Evolutionary conservation across 2,888 invertebrate genomes (phyloP).

Genomic region (Belgica antarctica): DNA sequence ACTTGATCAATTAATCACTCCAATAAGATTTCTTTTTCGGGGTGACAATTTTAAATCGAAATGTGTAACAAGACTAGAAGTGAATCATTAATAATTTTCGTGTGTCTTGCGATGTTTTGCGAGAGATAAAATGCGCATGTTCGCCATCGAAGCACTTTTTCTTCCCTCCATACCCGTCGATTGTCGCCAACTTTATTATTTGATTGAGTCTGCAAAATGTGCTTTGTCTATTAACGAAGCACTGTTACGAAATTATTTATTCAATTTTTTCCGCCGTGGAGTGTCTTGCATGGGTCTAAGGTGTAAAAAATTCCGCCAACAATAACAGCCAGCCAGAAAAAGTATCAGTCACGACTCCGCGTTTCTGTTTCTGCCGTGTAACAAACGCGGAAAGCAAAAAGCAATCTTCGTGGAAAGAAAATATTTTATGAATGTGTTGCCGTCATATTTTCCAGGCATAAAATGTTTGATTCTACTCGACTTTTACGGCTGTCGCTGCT

Average conservation of each 20-base stretch:
- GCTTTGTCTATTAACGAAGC: not conserved
- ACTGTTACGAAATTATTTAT: not conserved
- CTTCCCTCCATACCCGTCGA: conserved; percentile 14
- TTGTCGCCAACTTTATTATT: not conserved
- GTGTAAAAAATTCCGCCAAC: conserved; percentile 16
- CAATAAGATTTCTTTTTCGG: conserved; percentile 13
- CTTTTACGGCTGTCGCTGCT: not conserved
- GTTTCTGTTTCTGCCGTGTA: conserved; percentile 4
- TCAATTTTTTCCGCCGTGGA: conserved; percentile 1
- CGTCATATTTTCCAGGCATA: not conserved
- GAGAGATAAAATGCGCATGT: conserved; percentile 39
- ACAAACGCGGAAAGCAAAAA: conserved; percentile 17
- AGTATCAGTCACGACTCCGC: conserved; percentile 15
- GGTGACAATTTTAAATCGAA: conserved; percentile 19
- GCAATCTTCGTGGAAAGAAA: not conserved
- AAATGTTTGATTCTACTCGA: not conserved
- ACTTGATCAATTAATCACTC: conserved; percentile 19
- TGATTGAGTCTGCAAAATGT: conserved; percentile 17
- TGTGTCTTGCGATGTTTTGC: conserved; percentile 16
- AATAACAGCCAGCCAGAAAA: conserved; percentile 12
- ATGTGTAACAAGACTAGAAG: conserved; percentile 6
- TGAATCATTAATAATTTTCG: conserved; percentile 18
- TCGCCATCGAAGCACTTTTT: not conserved
- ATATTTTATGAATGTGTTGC: not conserved
- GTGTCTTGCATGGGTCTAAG: conserved; percentile 17